A percentile compares a stretch with the other conserved stretches of the same genome.
Evolutionary conservation across 2,113 vertebrate genomes (phyloP).

Genomic region (Peromyscus maniculatus): DNA sequence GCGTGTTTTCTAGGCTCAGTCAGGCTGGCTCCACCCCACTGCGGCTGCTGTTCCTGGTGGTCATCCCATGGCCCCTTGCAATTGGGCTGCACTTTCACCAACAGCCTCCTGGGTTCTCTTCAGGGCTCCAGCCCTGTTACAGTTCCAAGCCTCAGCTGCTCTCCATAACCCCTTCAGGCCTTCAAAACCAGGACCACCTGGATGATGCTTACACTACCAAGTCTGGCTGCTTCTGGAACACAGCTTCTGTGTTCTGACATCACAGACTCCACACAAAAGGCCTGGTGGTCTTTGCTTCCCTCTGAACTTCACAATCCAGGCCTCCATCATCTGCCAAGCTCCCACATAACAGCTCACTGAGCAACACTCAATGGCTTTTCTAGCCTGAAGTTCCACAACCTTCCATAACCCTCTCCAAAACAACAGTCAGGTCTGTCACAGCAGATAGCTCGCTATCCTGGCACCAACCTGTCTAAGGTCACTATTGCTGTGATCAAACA

Average conservation of each 20-base stretch:
- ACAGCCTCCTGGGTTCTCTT: background rate
- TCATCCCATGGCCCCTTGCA: background rate
- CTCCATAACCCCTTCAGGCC: background rate
- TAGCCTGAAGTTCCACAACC: background rate
- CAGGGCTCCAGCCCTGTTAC: background rate
- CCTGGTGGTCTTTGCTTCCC: background rate
- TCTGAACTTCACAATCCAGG: background rate
- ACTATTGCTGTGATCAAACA: background rate
- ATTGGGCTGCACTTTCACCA: background rate
- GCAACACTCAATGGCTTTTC: background rate
- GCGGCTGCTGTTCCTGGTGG: background rate
- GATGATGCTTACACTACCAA: background rate
- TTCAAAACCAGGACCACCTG: background rate
- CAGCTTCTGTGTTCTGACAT: background rate
- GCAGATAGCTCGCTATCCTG: background rate
- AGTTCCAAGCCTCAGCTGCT: background rate
- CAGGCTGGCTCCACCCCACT: background rate
- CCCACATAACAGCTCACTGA: background rate
- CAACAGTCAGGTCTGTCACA: background rate
- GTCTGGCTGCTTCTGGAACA: no score
- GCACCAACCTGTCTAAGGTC: background rate
- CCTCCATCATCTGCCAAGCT: background rate
- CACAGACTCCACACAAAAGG: background rate
- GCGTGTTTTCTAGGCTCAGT: no score
- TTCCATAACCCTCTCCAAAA: background rate